These are phyloP conservation scores for Tethea ocularis DNA, from an alignment of 2,888 invertebrate genomes.

Conservation along the genomic window DNA sequence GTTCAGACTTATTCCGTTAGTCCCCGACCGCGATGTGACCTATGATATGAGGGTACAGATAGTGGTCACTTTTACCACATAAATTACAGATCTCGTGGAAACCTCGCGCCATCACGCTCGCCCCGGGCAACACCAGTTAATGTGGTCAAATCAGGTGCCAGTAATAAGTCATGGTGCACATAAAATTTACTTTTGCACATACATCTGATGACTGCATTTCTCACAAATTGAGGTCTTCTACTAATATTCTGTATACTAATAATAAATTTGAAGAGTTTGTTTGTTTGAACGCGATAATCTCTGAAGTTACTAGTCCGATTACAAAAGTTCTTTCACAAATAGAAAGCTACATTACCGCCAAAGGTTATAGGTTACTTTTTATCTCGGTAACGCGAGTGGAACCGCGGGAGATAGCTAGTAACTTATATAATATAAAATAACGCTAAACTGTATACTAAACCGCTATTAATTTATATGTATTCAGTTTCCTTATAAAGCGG, in stretches of 20 bases:
- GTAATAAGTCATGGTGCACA: constrained; percentile 37
- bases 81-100: constrained; percentile 57
- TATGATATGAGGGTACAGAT: constrained; percentile 41
- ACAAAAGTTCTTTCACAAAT: no score
- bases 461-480: constrained; percentile 30
- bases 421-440: constrained; percentile 34
- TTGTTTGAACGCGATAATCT: no score
- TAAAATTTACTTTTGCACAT: constrained; percentile 16
- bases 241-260: no score
- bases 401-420: no score
- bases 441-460: constrained; percentile 29
- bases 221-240: constrained; percentile 42
- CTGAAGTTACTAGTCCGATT: no score
- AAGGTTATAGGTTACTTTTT: no score
- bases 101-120: constrained; percentile 53
- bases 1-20: constrained; percentile 32
- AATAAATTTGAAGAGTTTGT: no score
- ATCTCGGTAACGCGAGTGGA: no score
- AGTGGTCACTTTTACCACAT: constrained; percentile 57
- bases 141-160: constrained; percentile 53
- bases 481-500: constrained; percentile 39
- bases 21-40: constrained; percentile 37
- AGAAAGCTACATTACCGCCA: no score
- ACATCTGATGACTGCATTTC: constrained; percentile 43
- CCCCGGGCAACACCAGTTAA: constrained; percentile 55